Base-by-base conservation (phyloP, 2,797 vertebrate genomes). In the Phrynocephalus vlangalii region DNA sequence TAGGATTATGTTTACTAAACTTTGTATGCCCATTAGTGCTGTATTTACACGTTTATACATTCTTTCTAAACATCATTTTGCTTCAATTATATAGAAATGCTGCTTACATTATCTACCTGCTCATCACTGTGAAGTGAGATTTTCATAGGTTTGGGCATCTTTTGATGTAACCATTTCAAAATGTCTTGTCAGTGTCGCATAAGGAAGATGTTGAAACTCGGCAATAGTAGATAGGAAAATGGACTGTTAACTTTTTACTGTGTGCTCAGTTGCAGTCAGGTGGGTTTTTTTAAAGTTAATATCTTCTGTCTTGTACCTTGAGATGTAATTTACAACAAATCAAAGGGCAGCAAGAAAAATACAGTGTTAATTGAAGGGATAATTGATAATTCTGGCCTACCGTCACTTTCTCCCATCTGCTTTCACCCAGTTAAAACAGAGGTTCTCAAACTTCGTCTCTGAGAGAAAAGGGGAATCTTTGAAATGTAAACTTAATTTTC, bases 11-110 rank as follows among this genome's bases (percentile, higher is more conserved):
- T 92, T 95, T 95, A 91, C 89, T 93, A 94, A 89, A 94, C 92
- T 92, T 63, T 86, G 95, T 92, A 93, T 96, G 87, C 93, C 90
- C 88, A 92, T 88, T 7, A 79, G 86, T 24, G 24, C 83, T 87
- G 79, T 90, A 85, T 95, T 95, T 92, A 91, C 11, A 10, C 86
- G 73, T 92, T 90, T 92, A 87, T 91, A 94, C 90, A 91, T 93
- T 94, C 92, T 84, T 86, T 96, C 91, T 94, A 71, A 92, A 93
- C 78, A 94, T 94, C 95, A 93, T 91, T 95, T 95, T 90, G 87
- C 92, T 96, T 93, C 87, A 94, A 92, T 60, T 84, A 86, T 91
- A 92, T 90, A 93, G 91, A 92, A 91, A 88, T 93, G 82, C 93
- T 96, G 90, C 92, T 90, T 95, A 94, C 94, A 94, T 94, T 93